phyloP scores from a whole-genome alignment of 2,113 vertebrate genomes.

The Herpetotheres cachinnans region DNA sequence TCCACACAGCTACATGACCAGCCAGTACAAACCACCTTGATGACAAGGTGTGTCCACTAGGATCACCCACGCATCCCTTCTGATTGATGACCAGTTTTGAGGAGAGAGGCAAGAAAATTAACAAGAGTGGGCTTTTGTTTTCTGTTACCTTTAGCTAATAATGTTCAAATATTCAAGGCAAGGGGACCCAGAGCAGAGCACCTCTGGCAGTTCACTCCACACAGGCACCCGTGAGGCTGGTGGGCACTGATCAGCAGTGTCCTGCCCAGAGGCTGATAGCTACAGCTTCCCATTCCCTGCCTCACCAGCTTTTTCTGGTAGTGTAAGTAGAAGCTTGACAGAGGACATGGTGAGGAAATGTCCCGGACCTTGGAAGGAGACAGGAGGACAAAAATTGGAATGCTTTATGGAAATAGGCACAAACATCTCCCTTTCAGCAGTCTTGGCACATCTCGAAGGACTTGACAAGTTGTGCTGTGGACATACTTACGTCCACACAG shows the following conservation, averaged over 20 bases:
- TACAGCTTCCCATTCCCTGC: background rate
- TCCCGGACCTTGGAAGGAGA: background rate
- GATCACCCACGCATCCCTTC: background rate
- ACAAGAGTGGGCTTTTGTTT: background rate
- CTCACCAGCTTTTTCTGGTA: background rate
- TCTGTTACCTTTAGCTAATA: background rate
- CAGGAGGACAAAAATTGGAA: background rate
- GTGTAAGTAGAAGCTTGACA: background rate
- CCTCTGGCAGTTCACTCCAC: background rate
- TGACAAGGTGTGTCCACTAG: background rate
- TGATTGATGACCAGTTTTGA: background rate
- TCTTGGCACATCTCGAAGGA: rapidly evolving
- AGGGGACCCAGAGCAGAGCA: background rate
- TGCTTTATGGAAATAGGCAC: background rate
- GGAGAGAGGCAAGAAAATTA: background rate
- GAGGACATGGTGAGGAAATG: background rate
- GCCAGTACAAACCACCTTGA: background rate
- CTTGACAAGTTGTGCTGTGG: background rate
- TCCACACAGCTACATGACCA: background rate
- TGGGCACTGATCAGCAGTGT: background rate
- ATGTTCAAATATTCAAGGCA: background rate
- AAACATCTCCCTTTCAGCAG: background rate
- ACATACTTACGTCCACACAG: rapidly evolving
- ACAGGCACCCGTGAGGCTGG: background rate
- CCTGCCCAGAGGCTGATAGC: background rate